A percentile compares a stretch with the other conserved stretches of the same genome.
phyloP scores from a whole-genome alignment of 2,888 invertebrate species.

The Ormyrus pomaceus region DNA sequence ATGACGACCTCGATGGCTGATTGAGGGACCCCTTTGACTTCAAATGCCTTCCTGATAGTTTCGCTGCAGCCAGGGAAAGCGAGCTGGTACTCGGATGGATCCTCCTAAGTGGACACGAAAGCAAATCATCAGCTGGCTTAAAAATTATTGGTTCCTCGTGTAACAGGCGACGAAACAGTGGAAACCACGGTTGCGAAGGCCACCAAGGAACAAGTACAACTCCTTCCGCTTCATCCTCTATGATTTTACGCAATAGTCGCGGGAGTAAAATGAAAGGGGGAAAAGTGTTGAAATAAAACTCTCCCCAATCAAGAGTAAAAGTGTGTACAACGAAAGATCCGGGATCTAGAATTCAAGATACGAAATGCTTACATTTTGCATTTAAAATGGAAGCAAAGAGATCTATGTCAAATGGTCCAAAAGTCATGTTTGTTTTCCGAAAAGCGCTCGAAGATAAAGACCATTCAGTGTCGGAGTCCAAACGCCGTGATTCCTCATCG shows the following conservation, averaged over 20 bases:
- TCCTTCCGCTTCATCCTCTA: constrained; percentile 40
- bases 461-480: too few relatives aligned
- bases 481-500: too few relatives aligned
- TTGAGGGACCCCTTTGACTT: too few relatives aligned
- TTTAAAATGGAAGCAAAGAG: constrained; percentile 55
- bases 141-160: neutral
- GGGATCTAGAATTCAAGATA: constrained; percentile 51
- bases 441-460: too few relatives aligned
- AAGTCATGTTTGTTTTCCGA: too few relatives aligned
- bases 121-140: neutral
- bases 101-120: constrained; percentile 5
- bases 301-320: constrained; percentile 33
- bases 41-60: neutral
- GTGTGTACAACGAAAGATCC: constrained; percentile 53
- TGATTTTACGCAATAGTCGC: constrained; percentile 45
- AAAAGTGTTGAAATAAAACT: constrained; percentile 51
- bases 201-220: constrained; percentile 52
- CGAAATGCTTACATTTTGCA: constrained; percentile 50
- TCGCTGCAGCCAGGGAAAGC: neutral
- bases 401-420: constrained; percentile 52
- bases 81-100: neutral
- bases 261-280: constrained; percentile 51
- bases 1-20: too few relatives aligned
- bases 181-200: constrained; percentile 51
- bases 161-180: neutral